Conservation (phyloP, 2,797 vertebrate species). For the Ataeniobius toweri region DNA sequence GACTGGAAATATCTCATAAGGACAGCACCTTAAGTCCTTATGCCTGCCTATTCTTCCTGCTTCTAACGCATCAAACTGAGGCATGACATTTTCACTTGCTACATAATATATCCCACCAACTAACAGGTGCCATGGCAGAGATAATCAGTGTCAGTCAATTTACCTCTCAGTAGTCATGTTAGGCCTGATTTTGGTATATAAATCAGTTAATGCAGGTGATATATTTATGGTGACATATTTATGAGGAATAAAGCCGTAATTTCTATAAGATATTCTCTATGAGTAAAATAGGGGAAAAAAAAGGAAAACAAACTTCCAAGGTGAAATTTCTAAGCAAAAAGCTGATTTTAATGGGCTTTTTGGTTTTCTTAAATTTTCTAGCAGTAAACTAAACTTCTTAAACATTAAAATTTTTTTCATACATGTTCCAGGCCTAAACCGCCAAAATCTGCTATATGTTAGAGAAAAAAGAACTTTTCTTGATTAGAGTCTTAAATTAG, state of each 20-base stretch:
- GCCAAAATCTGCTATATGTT: not conserved
- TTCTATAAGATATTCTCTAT: not conserved
- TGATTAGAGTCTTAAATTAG: not conserved
- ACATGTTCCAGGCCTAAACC: no score
- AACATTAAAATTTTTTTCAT: not conserved
- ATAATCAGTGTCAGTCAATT: not conserved
- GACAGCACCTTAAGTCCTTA: no score
- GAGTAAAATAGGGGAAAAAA: not conserved
- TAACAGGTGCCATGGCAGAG: not conserved
- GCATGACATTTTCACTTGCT: not conserved
- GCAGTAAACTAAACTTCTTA: not conserved
- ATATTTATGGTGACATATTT: not conserved
- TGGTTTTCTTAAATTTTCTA: not conserved
- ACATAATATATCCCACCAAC: not conserved
- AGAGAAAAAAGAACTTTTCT: not conserved
- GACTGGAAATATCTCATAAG: no score
- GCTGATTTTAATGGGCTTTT: not conserved
- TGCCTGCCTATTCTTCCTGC: not conserved
- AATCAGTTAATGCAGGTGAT: not conserved
- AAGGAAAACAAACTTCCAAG: no score
- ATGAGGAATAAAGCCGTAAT: not conserved
- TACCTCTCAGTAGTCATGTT: not conserved
- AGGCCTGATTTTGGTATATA: not conserved
- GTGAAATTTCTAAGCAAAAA: no score
- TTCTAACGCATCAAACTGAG: not conserved